Conservation (phyloP, 1,140 invertebrate genomes). For the Cyphomyrmex costatus region DNA sequence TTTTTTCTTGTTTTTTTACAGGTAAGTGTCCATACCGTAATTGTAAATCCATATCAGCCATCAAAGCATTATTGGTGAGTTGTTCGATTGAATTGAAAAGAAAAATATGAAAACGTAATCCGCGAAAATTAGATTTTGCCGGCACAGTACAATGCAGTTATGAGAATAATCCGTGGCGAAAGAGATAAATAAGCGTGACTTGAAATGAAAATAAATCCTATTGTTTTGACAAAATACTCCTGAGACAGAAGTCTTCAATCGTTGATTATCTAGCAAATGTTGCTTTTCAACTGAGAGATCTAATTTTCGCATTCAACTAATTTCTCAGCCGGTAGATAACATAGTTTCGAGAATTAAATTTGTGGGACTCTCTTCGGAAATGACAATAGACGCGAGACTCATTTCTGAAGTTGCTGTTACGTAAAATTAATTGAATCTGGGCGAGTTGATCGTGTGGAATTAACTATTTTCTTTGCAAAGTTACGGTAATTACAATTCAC, state of each 20-base stretch:
- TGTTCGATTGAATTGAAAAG: background rate
- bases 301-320: slow-evolving; percentile 39
- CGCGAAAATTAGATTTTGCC: background rate
- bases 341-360: slow-evolving; percentile 52
- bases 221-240: slow-evolving; percentile 27
- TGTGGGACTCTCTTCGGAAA: slow-evolving; percentile 3
- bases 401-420: slow-evolving; percentile 42
- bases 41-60: background rate
- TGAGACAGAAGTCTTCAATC: slow-evolving; percentile 28
- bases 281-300: slow-evolving; percentile 41
- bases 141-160: background rate
- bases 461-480: slow-evolving; percentile 7
- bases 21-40: slow-evolving; percentile 25
- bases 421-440: slow-evolving; percentile 44
- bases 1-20: slow-evolving; percentile 5
- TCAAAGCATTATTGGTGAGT: slow-evolving; percentile 13
- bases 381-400: slow-evolving; percentile 29
- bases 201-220: slow-evolving; percentile 24
- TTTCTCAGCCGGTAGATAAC: slow-evolving; percentile 20
- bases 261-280: slow-evolving; percentile 35
- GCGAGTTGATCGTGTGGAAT: slow-evolving; percentile 29
- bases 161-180: background rate
- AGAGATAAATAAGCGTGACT: slow-evolving; percentile 15
- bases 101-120: background rate
- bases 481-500: background rate